Conservation (phyloP, 2,888 invertebrate species). For the Microdon myrmicae region DNA sequence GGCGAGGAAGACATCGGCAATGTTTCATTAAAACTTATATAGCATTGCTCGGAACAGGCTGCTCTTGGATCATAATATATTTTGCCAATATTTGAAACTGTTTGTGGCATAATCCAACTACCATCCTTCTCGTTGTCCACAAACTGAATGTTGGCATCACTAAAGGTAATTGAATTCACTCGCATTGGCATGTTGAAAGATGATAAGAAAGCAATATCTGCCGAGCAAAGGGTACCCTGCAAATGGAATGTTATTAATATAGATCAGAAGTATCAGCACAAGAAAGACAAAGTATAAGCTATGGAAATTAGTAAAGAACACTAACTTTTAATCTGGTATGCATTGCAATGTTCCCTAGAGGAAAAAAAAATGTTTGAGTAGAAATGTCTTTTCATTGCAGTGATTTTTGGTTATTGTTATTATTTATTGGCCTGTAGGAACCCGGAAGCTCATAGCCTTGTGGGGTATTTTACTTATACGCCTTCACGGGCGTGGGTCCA, state of each 20-base stretch:
- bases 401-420: too few species aligned
- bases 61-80: slow-evolving; percentile 79
- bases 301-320: background rate
- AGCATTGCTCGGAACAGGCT: slow-evolving; percentile 71
- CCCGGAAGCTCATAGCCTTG: too few species aligned
- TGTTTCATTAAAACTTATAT: slow-evolving; percentile 57
- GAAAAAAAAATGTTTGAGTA: background rate
- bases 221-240: slow-evolving; percentile 80
- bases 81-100: slow-evolving; percentile 70
- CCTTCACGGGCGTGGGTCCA: too few species aligned
- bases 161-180: slow-evolving; percentile 70
- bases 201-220: slow-evolving; percentile 82
- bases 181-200: slow-evolving; percentile 84
- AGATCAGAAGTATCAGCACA: background rate
- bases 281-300: too few species aligned
- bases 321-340: too few species aligned
- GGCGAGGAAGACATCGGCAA: slow-evolving; percentile 30
- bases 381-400: too few species aligned
- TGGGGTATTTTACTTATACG: too few species aligned
- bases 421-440: too few species aligned
- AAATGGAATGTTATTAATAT: slow-evolving; percentile 24
- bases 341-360: too few species aligned
- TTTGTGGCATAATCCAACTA: slow-evolving; percentile 67
- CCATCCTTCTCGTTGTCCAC: slow-evolving; percentile 67
- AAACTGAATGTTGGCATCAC: slow-evolving; percentile 73